These are phyloP conservation scores for Eudemis profundana DNA, from an alignment of 2,888 invertebrate species.

Conservation along the genomic window DNA sequence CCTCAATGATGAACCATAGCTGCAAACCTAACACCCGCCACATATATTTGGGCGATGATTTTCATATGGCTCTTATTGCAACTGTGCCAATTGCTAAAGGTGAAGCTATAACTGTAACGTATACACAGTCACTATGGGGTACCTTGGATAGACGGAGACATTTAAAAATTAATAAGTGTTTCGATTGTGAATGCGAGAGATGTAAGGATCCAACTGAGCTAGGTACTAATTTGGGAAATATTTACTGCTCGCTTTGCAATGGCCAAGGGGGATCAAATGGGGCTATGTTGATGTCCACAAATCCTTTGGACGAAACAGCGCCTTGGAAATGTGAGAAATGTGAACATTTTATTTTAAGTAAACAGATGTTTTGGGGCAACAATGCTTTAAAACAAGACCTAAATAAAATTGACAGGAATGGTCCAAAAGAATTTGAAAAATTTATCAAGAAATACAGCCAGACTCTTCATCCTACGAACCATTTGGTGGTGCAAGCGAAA, in stretches of 20 bases:
- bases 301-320: conserved; percentile 86
- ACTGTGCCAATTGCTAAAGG: conserved; percentile 88
- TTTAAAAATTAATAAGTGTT: conserved; percentile 87
- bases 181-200: conserved; percentile 88
- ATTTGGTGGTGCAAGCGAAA: conserved; percentile 88
- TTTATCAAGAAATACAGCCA: conserved; percentile 87
- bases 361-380: conserved; percentile 87
- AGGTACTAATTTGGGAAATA: conserved; percentile 86
- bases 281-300: conserved; percentile 84
- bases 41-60: conserved; percentile 85
- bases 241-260: conserved; percentile 87
- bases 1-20: conserved; percentile 89
- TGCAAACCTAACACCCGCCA: conserved; percentile 90
- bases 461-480: conserved; percentile 88
- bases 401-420: conserved; percentile 78
- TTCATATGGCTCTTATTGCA: conserved; percentile 87
- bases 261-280: conserved; percentile 68
- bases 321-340: conserved; percentile 89
- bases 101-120: conserved; percentile 87
- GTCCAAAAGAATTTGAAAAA: conserved; percentile 85
- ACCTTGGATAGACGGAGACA: conserved; percentile 88
- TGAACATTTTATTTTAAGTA: conserved; percentile 81
- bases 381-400: conserved; percentile 87
- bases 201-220: conserved; percentile 90
- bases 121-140: conserved; percentile 89